Evolutionary conservation across 2,797 vertebrate genomes (phyloP).

Genomic region (Eospalax fontanierii): DNA sequence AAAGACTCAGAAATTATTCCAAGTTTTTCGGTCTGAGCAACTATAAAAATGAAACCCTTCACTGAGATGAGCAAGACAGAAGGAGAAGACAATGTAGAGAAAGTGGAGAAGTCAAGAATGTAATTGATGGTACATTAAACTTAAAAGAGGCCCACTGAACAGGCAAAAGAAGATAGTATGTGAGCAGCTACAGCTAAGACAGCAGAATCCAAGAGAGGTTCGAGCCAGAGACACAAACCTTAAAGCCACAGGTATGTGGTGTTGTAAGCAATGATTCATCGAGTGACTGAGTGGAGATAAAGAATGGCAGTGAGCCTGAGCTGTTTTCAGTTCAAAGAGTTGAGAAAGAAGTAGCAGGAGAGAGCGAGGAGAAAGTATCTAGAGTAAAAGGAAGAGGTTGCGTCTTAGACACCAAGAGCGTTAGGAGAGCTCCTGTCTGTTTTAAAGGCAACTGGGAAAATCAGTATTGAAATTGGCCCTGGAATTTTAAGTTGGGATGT

Average conservation of each 20-base stretch:
- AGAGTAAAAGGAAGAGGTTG: neutral
- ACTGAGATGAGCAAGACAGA: conserved; percentile 27
- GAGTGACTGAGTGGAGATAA: neutral
- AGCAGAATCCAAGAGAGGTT: neutral
- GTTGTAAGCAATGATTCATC: conserved; percentile 1
- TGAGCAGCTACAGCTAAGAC: neutral
- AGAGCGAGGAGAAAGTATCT: neutral
- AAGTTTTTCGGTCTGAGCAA: conserved; percentile 9
- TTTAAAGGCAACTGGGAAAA: neutral
- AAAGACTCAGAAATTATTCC: conserved; percentile 59
- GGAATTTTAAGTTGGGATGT: neutral
- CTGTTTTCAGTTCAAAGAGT: neutral
- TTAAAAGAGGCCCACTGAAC: neutral
- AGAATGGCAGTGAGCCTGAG: neutral
- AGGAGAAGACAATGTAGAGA: neutral
- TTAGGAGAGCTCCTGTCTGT: neutral
- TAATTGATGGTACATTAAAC: neutral
- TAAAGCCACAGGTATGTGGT: neutral
- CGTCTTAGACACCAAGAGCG: neutral
- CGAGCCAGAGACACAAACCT: neutral
- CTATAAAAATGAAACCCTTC: conserved; percentile 45
- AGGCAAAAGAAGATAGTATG: neutral
- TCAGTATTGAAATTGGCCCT: neutral
- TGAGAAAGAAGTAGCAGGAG: conserved; percentile 45
- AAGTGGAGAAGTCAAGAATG: neutral